Percentiles rank a stretch among this genome's conserved stretches.
Conservation (phyloP, 92 coral and sea anemone species). For the Epizoanthus scotinus region DNA sequence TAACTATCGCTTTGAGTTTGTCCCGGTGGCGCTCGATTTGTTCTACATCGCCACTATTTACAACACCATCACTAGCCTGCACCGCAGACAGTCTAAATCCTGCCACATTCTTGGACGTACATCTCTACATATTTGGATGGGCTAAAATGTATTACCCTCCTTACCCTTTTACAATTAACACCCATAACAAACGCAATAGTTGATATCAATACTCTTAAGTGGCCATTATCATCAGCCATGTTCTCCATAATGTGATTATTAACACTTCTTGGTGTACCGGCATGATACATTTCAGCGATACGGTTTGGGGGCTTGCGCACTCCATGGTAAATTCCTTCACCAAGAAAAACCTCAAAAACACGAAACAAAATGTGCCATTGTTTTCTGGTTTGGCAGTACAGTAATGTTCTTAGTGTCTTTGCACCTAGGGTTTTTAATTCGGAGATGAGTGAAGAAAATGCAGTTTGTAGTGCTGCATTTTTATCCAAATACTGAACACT, state of each 20-base stretch:
- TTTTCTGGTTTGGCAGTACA: conserved; percentile 77
- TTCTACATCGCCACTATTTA: conserved; percentile 12
- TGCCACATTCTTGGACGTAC: conserved; percentile 55
- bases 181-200: conserved; percentile 64
- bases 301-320: conserved; percentile 44
- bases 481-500: conserved; percentile 60
- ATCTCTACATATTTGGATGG: conserved; percentile 46
- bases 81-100: too few relatives aligned
- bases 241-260: conserved; percentile 53
- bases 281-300: conserved; percentile 77
- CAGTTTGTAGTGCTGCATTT: conserved; percentile 50
- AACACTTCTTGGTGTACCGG: conserved; percentile 59
- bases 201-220: conserved; percentile 52
- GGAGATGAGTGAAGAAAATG: conserved; percentile 56
- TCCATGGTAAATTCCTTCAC: conserved; percentile 49
- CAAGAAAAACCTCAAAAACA: conserved; percentile 64
- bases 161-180: conserved; percentile 37
- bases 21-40: conserved; percentile 12
- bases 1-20: conserved; percentile 14
- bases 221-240: conserved; percentile 55
- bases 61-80: conserved; percentile 10
- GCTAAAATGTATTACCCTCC: conserved; percentile 52
- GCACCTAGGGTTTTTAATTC: conserved; percentile 51
- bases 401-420: conserved; percentile 60
- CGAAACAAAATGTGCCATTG: conserved; percentile 67